These are phyloP conservation scores for Zelostemma sp. DNA, from an alignment of 1,140 invertebrate genomes.

Conservation along the genomic window DNA sequence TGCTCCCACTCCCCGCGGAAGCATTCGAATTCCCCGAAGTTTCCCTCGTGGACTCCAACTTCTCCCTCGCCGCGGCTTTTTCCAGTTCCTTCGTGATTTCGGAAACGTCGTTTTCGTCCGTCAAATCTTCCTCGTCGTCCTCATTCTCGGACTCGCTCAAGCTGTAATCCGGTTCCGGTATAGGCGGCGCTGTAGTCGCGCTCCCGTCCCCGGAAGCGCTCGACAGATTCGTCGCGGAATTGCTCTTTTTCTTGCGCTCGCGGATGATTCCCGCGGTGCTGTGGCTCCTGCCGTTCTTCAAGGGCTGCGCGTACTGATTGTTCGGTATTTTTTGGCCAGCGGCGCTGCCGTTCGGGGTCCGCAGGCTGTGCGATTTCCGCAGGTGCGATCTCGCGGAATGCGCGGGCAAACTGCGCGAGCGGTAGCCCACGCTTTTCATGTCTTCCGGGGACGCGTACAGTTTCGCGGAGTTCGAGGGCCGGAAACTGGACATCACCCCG, in stretches of 20 bases:
- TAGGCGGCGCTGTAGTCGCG: conserved; percentile 74
- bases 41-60: conserved; percentile 63
- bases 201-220: conserved; percentile 33
- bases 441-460: conserved; percentile 90
- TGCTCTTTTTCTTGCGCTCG: conserved; percentile 67
- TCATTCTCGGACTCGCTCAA: conserved; percentile 79
- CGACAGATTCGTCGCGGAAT: conserved; percentile 62
- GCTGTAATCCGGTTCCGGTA: conserved; percentile 92
- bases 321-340: too few relatives aligned
- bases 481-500: conserved; percentile 85
- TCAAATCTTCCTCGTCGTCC: conserved; percentile 63
- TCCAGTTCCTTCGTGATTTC: conserved; percentile 67
- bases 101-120: conserved; percentile 74
- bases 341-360: conserved; percentile 67
- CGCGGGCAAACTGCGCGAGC: conserved; percentile 75
- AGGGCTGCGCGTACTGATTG: conserved; percentile 79
- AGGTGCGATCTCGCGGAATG: conserved; percentile 71
- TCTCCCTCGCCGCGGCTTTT: conserved; percentile 64
- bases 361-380: conserved; percentile 76
- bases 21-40: conserved; percentile 67
- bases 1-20: conserved; percentile 66
- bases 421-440: conserved; percentile 84
- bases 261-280: conserved; percentile 69
- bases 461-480: conserved; percentile 86
- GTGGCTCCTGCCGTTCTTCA: conserved; percentile 73